Evolutionary conservation across 2,888 invertebrate genomes (phyloP), one percentile per base, ranked within the genome.

Genomic region (Noctuana brunneofusca): DNA sequence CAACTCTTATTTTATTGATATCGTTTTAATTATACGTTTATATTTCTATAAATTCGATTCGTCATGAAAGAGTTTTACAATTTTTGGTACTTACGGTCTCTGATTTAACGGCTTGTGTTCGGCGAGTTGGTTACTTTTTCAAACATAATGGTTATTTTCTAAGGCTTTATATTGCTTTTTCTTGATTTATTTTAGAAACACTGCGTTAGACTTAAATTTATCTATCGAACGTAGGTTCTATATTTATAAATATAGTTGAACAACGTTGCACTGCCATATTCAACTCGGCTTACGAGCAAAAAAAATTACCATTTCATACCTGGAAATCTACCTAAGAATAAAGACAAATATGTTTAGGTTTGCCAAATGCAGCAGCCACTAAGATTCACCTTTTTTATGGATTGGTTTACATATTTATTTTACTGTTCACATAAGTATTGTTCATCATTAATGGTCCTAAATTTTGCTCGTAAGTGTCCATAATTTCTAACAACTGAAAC

Each of bases 21-120:
- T 57, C 16, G 56, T 22, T 43, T 62, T 63, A 56, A 63, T 20
- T 41, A 50, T 63, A 63, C 50, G 50, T 50, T 63, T 63, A 62
- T 35, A 30, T 63, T 56, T 56, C 38, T 63, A 63, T 63, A 63
- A 63, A 63, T 63, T 63, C 62, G 62, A 55, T 56, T 43, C 12
- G 43, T 38, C 62, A 14, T 63, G 62, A 53, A 59, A 59, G 20
- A 48, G 43, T 46, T 46, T 20, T 24, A 24, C 20, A 18, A 8
- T 32, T 9, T 38, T 18, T 22, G 4, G 48, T 18, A 48, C n/a
- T n/a, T n/a, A n/a, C n/a, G n/a, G n/a, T n/a, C n/a, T 16, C 16
- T 6, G 41, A 14, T 18, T 18, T 11, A 11, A 41, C 18, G 14
- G 18, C 3, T 18, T 20, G 4, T 12, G 3, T 46, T 22, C 20